phyloP scores from a whole-genome alignment of 2,113 vertebrate species.

The Procavia capensis region DNA sequence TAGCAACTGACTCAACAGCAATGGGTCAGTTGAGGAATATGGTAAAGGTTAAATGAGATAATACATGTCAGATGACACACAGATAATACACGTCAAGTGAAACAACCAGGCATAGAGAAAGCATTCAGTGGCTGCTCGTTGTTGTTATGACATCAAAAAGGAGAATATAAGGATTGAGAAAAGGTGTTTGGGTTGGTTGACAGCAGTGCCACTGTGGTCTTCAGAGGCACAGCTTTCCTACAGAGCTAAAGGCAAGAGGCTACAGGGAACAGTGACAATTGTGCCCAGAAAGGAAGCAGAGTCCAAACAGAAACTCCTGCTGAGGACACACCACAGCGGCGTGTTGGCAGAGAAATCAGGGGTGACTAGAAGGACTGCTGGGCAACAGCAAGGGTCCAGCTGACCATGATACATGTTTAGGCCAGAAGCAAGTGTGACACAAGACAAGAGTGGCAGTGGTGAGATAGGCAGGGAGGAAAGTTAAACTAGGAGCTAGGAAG shows the following conservation, averaged over 20 bases:
- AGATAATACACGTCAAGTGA: no score
- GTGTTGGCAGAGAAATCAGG: background rate
- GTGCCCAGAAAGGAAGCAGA: background rate
- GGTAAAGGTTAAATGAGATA: background rate
- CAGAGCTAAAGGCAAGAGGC: background rate
- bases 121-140: background rate
- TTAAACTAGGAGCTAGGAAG: background rate
- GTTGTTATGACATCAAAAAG: background rate
- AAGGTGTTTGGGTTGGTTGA: background rate
- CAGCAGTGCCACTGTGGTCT: background rate
- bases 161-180: background rate
- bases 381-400: fast-evolving
- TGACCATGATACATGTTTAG: fast-evolving
- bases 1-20: no score
- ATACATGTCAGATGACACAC: background rate
- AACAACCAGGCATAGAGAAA: background rate
- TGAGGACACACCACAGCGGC: background rate
- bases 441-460: fast-evolving
- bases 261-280: background rate
- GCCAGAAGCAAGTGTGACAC: background rate
- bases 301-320: background rate
- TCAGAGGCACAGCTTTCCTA: background rate
- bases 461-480: background rate
- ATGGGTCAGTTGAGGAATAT: no score
- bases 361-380: background rate